Conservation (phyloP, 2,113 vertebrate genomes). For the Lamprologus speciosus region DNA sequence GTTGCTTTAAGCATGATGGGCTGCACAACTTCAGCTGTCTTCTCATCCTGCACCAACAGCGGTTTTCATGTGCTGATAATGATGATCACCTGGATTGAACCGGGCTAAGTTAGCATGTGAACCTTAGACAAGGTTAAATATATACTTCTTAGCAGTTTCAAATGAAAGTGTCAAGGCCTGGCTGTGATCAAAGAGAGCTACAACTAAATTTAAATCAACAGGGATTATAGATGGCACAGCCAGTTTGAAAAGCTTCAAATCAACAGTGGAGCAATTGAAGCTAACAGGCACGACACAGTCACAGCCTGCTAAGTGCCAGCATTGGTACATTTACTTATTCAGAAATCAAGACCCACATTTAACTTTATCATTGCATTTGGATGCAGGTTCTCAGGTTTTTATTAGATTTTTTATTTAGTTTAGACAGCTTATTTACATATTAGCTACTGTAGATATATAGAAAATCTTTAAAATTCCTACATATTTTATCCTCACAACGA, state of each 20-base stretch:
- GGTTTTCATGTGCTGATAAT: background rate
- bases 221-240: conserved; percentile 20
- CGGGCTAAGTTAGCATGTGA: background rate
- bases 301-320: background rate
- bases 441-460: background rate
- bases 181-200: conserved; percentile 15
- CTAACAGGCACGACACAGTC: conserved; percentile 1
- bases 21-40: background rate
- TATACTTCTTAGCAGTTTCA: background rate
- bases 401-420: background rate
- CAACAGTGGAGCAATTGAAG: conserved; percentile 1
- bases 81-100: background rate
- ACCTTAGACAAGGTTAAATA: background rate
- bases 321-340: background rate
- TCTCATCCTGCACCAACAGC: background rate
- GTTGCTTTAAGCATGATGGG: background rate
- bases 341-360: background rate
- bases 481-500: background rate
- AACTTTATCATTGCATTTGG: background rate
- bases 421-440: background rate
- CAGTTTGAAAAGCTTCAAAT: conserved; percentile 30
- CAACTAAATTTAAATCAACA: conserved; percentile 19
- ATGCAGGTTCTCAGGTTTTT: background rate
- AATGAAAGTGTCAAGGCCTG: background rate
- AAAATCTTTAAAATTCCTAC: background rate